These are phyloP conservation scores for Clarias macrocephalus DNA, from an alignment of 2,113 vertebrate genomes.

Conservation along the genomic window DNA sequence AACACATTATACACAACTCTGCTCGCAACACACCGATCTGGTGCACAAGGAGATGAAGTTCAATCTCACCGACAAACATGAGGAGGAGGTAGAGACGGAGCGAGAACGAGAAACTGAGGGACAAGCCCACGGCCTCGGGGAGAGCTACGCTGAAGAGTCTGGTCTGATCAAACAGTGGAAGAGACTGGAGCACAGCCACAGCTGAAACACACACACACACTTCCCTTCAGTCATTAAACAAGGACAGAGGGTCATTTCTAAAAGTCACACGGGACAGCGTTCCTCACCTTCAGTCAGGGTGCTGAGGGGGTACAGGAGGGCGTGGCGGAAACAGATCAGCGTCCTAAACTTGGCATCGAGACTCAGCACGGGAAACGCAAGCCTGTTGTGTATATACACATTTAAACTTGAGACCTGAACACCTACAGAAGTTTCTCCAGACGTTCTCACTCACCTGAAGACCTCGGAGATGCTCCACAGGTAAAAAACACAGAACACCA, in stretches of 20 bases:
- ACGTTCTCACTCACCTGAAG: constrained; percentile 77
- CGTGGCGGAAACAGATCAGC: constrained; percentile 90
- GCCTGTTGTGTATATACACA: neutral
- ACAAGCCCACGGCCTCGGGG: constrained; percentile 77
- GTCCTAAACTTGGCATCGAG: constrained; percentile 77
- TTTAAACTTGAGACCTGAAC: neutral
- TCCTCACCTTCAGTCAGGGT: constrained; percentile 84
- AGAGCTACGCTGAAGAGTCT: constrained; percentile 82
- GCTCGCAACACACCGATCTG: neutral
- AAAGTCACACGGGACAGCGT: neutral
- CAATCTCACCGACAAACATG: constrained; percentile 85
- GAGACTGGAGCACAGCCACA: constrained; percentile 84
- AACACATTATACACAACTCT: too few species aligned
- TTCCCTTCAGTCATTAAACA: neutral
- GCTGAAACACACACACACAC: constrained; percentile 66
- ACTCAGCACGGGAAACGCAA: constrained; percentile 1
- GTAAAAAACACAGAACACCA: constrained; percentile 93
- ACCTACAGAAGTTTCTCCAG: neutral
- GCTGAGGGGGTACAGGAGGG: constrained; percentile 86
- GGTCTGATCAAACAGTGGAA: constrained; percentile 85
- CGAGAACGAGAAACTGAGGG: constrained; percentile 85
- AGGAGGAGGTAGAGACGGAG: constrained; percentile 84
- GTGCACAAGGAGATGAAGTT: neutral
- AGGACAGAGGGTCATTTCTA: neutral
- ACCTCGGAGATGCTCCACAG: constrained; percentile 86